Conservation (phyloP, 1,140 invertebrate species). For the Microplitis demolitor region DNA sequence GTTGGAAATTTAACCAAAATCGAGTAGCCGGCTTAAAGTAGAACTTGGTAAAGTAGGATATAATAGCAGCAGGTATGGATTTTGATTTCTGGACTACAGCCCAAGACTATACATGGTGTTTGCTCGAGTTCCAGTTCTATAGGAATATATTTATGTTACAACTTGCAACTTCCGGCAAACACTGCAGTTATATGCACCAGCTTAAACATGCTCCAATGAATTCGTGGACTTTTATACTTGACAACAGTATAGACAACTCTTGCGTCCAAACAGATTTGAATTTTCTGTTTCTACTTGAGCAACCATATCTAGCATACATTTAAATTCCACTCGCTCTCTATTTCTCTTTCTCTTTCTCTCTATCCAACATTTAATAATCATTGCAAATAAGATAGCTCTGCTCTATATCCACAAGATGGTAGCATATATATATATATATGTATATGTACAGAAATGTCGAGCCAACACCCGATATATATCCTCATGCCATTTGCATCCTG, state of each 20-base stretch:
- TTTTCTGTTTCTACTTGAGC: conserved; percentile 1
- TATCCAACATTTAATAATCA: conserved; percentile 19
- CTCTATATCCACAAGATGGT: not conserved
- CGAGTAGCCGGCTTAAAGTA: no score
- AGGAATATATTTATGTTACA: conserved; percentile 26
- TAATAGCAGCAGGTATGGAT: no score
- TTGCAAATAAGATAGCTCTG: not conserved
- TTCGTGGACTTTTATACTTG: conserved; percentile 8
- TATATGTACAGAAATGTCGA: not conserved
- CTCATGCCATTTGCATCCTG: conserved; percentile 21
- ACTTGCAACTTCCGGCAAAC: conserved; percentile 24
- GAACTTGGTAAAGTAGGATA: no score
- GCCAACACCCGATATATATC: conserved; percentile 12
- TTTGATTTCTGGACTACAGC: no score
- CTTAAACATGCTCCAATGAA: conserved; percentile 5
- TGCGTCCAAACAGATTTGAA: conserved; percentile 8
- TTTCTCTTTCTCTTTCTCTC: not conserved
- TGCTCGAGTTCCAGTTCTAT: not conserved
- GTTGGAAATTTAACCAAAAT: no score
- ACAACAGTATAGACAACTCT: not conserved
- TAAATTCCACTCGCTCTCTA: not conserved
- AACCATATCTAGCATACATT: not conserved
- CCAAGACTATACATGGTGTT: not conserved
- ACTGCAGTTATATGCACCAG: conserved; percentile 15
- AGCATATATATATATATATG: not conserved